Percentiles rank a stretch among this genome's conserved stretches.
These are phyloP conservation scores for Chymomyza costata DNA, from an alignment of 1,140 invertebrate genomes.

Conservation along the genomic window DNA sequence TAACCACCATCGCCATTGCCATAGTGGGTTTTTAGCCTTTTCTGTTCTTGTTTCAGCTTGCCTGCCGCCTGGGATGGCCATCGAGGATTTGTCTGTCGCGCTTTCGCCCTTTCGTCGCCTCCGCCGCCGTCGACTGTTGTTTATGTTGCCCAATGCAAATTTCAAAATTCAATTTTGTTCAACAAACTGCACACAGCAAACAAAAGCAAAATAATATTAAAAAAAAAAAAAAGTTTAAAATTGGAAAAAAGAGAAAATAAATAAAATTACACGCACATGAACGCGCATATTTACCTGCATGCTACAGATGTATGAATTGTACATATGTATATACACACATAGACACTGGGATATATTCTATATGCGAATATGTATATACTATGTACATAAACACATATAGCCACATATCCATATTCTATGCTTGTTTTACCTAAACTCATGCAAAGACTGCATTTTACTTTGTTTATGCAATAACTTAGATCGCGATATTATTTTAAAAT, in stretches of 20 bases:
- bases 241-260: neutral
- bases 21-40: conserved; percentile 2
- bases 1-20: neutral
- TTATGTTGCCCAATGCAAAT: conserved; percentile 57
- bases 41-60: conserved; percentile 4
- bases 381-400: too few species aligned
- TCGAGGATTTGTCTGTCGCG: conserved; percentile 54
- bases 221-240: neutral
- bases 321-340: too few species aligned
- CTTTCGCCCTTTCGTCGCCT: conserved; percentile 21
- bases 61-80: neutral
- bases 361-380: too few species aligned
- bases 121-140: conserved; percentile 1
- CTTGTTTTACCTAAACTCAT: too few species aligned
- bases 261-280: conserved; percentile 2
- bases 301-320: too few species aligned
- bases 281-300: too few species aligned
- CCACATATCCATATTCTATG: too few species aligned
- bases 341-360: too few species aligned
- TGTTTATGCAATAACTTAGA: too few species aligned
- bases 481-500: too few species aligned
- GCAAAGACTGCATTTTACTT: too few species aligned
- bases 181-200: conserved; percentile 40
- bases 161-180: conserved; percentile 63
- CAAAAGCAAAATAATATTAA: conserved; percentile 26